Evolutionary conservation across 1,140 invertebrate genomes (phyloP).

Genomic region (Episyrphus balteatus): DNA sequence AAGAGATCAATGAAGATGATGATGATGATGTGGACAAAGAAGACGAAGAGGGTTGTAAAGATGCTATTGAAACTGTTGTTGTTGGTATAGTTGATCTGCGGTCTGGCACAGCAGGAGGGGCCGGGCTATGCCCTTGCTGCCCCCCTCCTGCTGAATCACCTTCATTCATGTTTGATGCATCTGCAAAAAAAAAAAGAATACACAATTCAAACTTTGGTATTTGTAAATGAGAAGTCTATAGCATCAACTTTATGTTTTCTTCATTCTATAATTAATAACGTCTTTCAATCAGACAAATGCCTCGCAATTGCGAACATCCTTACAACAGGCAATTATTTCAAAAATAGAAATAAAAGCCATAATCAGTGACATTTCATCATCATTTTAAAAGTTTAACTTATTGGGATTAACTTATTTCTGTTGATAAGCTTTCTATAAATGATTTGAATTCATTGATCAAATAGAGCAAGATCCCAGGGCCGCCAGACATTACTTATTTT

Average conservation of each 20-base stretch:
- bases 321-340: constrained; percentile 22
- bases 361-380: constrained; percentile 4
- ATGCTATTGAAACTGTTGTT: constrained; percentile 2
- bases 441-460: no score
- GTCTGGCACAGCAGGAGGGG: constrained; percentile 38
- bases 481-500: no score
- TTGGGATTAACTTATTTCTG: no score
- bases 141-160: constrained; percentile 39
- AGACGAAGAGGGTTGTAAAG: constrained; percentile 4
- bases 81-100: constrained; percentile 24
- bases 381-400: not conserved
- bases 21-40: not conserved
- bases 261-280: no score
- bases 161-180: constrained; percentile 40
- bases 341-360: constrained; percentile 24
- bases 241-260: not conserved
- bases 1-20: constrained; percentile 1
- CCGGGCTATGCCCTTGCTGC: constrained; percentile 36
- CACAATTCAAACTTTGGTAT: no score
- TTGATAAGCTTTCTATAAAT: no score
- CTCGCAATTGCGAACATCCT: constrained; percentile 34
- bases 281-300: constrained; percentile 31
- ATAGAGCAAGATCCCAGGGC: no score
- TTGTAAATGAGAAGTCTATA: not conserved
- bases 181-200: constrained; percentile 14